phyloP scores from a whole-genome alignment of 2,113 vertebrate species.

The Megaceryle torquata region DNA sequence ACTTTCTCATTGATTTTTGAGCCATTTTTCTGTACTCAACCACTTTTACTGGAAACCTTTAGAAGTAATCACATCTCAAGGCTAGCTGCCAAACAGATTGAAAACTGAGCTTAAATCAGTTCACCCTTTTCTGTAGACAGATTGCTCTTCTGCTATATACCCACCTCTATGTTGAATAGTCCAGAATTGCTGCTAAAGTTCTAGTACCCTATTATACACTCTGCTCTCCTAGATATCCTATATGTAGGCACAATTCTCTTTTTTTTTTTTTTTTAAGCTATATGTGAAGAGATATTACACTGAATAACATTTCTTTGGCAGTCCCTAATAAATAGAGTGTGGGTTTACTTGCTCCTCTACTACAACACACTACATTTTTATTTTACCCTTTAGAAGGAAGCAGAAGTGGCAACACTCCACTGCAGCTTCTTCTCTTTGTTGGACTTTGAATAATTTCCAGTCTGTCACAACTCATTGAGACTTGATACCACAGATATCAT shows the following conservation, averaged over 20 bases:
- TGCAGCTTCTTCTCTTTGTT: not conserved
- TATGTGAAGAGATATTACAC: not conserved
- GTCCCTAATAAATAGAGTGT: not conserved
- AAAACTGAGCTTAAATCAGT: not conserved
- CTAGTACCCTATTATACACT: not conserved
- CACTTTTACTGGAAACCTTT: conserved; percentile 10
- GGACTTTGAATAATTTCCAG: not conserved
- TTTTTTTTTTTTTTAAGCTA: not conserved
- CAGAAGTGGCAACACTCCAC: not conserved
- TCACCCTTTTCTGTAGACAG: not conserved
- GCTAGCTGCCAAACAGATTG: conserved; percentile 10
- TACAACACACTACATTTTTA: not conserved
- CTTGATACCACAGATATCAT: not conserved
- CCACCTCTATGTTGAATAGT: not conserved
- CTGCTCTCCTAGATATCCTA: not conserved
- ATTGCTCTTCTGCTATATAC: not conserved
- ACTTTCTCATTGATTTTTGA: conserved; percentile 4
- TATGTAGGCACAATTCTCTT: not conserved
- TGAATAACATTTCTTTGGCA: not conserved
- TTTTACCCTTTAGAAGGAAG: not conserved
- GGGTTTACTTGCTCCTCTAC: not conserved
- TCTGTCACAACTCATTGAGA: not conserved
- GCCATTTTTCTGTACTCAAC: conserved; percentile 1
- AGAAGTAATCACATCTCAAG: conserved; percentile 33
- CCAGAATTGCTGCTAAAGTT: not conserved